Evolutionary conservation across 2,113 vertebrate genomes (phyloP).

Genomic region (Coturnix japonica): DNA sequence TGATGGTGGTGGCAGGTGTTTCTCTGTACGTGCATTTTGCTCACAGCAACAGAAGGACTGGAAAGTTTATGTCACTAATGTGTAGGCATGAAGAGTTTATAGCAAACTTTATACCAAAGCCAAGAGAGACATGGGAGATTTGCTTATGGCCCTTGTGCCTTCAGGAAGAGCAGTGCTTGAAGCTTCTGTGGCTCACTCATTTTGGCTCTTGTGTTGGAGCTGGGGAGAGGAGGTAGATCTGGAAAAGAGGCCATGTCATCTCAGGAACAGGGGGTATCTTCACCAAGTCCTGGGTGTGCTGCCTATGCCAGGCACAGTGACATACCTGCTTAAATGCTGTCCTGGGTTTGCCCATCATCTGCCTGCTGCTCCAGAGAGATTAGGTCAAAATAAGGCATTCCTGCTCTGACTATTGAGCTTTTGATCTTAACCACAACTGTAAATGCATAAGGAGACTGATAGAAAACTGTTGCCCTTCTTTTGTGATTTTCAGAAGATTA

Average conservation of each 20-base stretch:
- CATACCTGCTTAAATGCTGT: background rate
- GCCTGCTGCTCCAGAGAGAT: background rate
- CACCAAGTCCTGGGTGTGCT: background rate
- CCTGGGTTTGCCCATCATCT: background rate
- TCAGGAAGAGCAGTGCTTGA: background rate
- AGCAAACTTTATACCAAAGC: background rate
- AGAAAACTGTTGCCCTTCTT: constrained; percentile 43
- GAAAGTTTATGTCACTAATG: background rate
- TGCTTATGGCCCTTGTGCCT: background rate
- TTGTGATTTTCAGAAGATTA: constrained; percentile 58
- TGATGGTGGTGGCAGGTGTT: background rate
- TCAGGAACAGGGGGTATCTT: background rate
- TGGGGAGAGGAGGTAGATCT: background rate
- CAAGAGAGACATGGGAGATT: background rate
- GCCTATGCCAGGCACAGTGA: background rate
- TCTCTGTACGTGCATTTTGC: background rate
- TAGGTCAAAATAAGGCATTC: background rate
- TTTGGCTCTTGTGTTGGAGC: background rate
- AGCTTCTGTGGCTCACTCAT: background rate
- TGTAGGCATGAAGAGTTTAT: background rate
- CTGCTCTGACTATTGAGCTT: background rate
- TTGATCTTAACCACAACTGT: constrained; percentile 22
- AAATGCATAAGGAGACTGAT: constrained; percentile 11
- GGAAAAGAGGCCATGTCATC: background rate
- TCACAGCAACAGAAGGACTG: background rate